Base-by-base conservation (phyloP, 2,888 invertebrate species). In the Magallana nippona region DNA sequence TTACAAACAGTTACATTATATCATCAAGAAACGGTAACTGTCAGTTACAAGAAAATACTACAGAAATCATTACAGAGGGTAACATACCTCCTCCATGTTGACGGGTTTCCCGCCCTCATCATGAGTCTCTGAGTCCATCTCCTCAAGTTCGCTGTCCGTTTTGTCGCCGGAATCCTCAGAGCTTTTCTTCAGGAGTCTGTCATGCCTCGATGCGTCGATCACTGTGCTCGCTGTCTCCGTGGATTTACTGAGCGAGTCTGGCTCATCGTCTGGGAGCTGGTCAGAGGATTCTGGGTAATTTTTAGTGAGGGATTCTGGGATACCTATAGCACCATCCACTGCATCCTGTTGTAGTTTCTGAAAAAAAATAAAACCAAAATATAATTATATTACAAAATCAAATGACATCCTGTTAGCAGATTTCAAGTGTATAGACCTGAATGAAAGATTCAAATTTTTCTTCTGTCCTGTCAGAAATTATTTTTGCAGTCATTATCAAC, bases 171-270 rank as follows among this genome's bases (percentile, higher is more conserved):
- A 27, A 19, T 63, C 63, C 22, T 63, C 63, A 27, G 63, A 63
- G 27, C 22, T 63, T 11, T 63, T 63, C 63, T 63, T 63, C 22
- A 22, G 13, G 19, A 19, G 63, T 63, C 13, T 27, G 22, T 22
- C 63, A 63, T 79, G 55, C 56, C n/a, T 55, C 22, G n/a, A 17
- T 55, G 27, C 22, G 57, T 79, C 79, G 0, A 79, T 56, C 5
- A 79, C 57, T 10, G 79, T 79, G 17, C 56, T 56, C 2, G 79
- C 55, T 17, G 79, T 79, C 57, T 79, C 79, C 19, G 56, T 79
- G 10, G 79, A 79, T 56, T 56, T 79, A 56, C 79, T 79, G 10
- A 56, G 79, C 8, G 79, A 79, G 22, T 79, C 79, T 5, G 79
- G 56, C 5, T 79, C 79, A 19, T 55, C 79, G 10, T 79, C 79